phyloP scores from a whole-genome alignment of 2,113 vertebrate genomes.

The Centropus bengalensis region DNA sequence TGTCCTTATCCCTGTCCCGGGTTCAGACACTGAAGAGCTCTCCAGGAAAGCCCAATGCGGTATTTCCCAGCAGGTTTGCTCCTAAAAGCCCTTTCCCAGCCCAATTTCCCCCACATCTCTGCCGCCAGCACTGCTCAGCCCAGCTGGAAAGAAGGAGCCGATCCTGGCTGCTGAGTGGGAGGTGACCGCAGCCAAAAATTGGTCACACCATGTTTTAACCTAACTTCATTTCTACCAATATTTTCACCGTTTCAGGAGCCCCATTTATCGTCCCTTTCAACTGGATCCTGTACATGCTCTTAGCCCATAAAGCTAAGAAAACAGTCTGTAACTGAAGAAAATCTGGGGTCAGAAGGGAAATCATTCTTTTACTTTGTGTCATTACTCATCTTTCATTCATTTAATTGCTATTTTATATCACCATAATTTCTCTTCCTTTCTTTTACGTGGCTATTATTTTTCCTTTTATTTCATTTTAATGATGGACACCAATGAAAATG shows the following conservation, averaged over 20 bases:
- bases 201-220: not conserved
- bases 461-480: not conserved
- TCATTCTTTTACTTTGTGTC: not conserved
- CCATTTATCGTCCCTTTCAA: not conserved
- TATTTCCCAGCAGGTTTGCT: not conserved
- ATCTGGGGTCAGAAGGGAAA: not conserved
- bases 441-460: not conserved
- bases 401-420: conserved; percentile 10
- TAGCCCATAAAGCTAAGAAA: not conserved
- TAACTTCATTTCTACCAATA: not conserved
- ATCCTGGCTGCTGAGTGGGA: not conserved
- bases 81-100: not conserved
- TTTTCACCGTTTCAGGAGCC: not conserved
- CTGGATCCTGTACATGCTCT: not conserved
- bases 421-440: not conserved
- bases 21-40: not conserved
- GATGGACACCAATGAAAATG: not conserved
- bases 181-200: not conserved
- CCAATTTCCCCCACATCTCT: not conserved
- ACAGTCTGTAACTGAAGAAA: not conserved
- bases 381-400: not conserved
- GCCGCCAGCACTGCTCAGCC: not conserved
- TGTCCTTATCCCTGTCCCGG: not conserved
- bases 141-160: conserved; percentile 6
- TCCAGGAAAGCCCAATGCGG: not conserved